Evolutionary conservation across 1,140 invertebrate species (phyloP), one percentile per base, ranked within the genome.

Genomic region (Paraescarpia echinospica): DNA sequence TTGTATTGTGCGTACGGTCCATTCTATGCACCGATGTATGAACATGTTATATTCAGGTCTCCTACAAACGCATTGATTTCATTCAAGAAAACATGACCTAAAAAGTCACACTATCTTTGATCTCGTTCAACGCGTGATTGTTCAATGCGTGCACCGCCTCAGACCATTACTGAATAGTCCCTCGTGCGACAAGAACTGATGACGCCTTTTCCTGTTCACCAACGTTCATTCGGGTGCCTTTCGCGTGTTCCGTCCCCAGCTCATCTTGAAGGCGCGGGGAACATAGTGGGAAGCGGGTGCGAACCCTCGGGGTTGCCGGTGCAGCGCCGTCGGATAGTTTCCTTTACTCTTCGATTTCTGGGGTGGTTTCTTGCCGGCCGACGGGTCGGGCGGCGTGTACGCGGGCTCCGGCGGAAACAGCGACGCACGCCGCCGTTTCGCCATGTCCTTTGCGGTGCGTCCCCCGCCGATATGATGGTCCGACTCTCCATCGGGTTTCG

Each of bases 281-380:
- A 92, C 91, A 92, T 92, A 35, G 41, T 92, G 91, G 34, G 35
- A 48, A 14, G 91, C 91, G 34, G 91, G 91, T 12, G 91, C 91
- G 35, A 33, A 92, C 2, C 91, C 91, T 1, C 91, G 91, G 12
- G 91, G 91, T 34, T 12, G 9, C 22, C 41, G 33, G 48, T 92
- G 34, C 0, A 33, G 91, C 12, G 33, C 33, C 18, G 34, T 12
- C 35, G 91, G 91, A 31, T 35, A 35, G 35, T 51, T 2, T 22
- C 4, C 5, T 12, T 90, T 90, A 18, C 6, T 33, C 34, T 90
- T 34, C 34, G 35, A 9, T 31, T 90, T 90, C 35, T 90, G 90
- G 9, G 90, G 90, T 31, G 90, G 90, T 31, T 90, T 34, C 34
- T 90, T 18, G 35, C 35, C 90, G 1, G 90, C 34, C 34, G 35